phyloP scores from a whole-genome alignment of 1,140 invertebrate species.

The Alviniconcha marisindica region DNA sequence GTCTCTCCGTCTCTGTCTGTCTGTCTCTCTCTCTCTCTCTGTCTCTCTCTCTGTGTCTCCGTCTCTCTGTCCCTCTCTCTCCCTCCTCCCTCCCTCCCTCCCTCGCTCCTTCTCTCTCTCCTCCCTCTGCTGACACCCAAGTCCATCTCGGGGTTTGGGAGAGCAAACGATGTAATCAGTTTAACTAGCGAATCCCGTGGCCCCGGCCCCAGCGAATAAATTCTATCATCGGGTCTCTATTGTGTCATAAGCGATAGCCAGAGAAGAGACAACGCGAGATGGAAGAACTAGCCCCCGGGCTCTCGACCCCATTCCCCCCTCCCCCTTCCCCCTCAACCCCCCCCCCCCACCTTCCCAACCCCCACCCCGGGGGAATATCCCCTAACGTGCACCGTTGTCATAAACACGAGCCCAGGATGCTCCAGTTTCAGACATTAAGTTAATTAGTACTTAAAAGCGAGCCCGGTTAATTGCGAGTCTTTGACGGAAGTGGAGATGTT shows the following conservation, averaged over 20 bases:
- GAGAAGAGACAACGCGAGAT: background rate
- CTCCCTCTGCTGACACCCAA: background rate
- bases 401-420: background rate
- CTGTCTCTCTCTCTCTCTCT: background rate
- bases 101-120: background rate
- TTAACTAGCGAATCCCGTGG: conserved; percentile 38
- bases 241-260: conserved; percentile 36
- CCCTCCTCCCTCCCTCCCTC: background rate
- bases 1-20: background rate
- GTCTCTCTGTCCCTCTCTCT: background rate
- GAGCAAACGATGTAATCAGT: conserved; percentile 40
- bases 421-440: conserved; percentile 9
- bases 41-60: background rate
- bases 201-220: conserved; percentile 35
- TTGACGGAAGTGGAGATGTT: too few relatives aligned
- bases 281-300: background rate
- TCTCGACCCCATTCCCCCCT: background rate
- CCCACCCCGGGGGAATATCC: background rate
- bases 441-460: conserved; percentile 20
- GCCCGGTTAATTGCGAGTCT: conserved; percentile 6
- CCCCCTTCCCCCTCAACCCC: background rate
- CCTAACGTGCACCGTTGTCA: background rate
- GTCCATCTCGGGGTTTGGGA: background rate
- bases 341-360: background rate
- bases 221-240: conserved; percentile 36